These are phyloP conservation scores for Daktulosphaira vitifoliae DNA, from an alignment of 1,140 invertebrate genomes.

Conservation along the genomic window DNA sequence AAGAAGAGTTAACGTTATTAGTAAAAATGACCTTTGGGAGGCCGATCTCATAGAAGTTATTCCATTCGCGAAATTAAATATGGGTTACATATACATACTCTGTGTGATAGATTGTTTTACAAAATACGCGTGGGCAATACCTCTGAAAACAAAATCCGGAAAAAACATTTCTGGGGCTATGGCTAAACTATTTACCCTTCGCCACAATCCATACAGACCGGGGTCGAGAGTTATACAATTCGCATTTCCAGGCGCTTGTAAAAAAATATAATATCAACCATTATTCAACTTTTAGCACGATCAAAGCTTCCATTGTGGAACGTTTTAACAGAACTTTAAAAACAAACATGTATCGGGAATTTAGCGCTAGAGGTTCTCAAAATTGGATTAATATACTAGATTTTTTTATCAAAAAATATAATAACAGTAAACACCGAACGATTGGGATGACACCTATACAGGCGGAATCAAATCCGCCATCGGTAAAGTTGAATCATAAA, in stretches of 20 bases:
- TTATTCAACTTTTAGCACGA: constrained; percentile 41
- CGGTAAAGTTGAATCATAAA: not conserved
- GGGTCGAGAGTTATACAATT: constrained; percentile 41
- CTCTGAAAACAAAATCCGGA: constrained; percentile 46
- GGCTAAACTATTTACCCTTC: constrained; percentile 36
- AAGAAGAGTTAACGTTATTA: constrained; percentile 32
- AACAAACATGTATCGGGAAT: not conserved
- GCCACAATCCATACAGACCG: constrained; percentile 28
- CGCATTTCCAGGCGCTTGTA: constrained; percentile 40
- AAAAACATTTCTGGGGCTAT: constrained; percentile 38
- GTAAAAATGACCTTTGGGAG: constrained; percentile 36
- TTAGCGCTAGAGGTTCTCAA: not conserved
- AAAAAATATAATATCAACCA: constrained; percentile 40
- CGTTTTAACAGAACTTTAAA: not conserved
- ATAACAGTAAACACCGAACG: not conserved
- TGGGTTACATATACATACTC: constrained; percentile 45
- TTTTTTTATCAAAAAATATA: not conserved
- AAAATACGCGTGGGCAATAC: constrained; percentile 45
- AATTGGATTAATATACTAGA: not conserved
- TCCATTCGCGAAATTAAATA: constrained; percentile 42
- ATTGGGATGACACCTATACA: not conserved
- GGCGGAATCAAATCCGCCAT: not conserved
- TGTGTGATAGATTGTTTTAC: constrained; percentile 46
- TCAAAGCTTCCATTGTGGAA: constrained; percentile 43
- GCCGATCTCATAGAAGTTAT: constrained; percentile 40